Conservation (phyloP, 2,888 invertebrate species). For the Spilosoma lubricipeda region DNA sequence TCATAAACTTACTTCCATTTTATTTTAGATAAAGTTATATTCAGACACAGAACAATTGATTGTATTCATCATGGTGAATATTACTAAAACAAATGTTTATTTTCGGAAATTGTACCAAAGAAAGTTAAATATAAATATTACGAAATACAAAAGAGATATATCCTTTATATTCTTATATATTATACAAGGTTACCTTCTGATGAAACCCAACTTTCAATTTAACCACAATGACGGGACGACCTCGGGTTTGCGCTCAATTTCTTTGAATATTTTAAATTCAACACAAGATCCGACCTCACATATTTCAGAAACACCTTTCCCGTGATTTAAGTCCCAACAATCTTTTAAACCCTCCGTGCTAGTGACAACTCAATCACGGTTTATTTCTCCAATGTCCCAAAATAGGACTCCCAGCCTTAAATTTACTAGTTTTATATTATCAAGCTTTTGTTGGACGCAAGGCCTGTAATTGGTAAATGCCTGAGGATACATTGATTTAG, state of each 20-base stretch:
- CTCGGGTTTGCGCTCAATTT: constrained; percentile 10
- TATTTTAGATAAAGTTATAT: background rate
- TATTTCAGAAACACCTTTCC: constrained; percentile 16
- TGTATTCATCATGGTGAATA: background rate
- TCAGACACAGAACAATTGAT: background rate
- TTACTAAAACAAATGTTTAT: background rate
- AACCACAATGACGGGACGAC: constrained; percentile 4
- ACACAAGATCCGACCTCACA: constrained; percentile 12
- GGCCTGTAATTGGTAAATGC: constrained; percentile 21
- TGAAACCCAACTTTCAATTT: constrained; percentile 8
- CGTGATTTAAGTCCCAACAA: constrained; percentile 14
- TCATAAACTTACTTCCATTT: background rate
- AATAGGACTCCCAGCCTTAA: constrained; percentile 1
- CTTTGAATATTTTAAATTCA: constrained; percentile 17
- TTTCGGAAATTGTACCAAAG: background rate
- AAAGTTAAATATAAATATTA: background rate
- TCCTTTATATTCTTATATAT: background rate
- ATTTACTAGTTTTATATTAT: constrained; percentile 9
- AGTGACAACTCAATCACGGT: constrained; percentile 18
- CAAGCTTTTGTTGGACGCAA: constrained; percentile 32
- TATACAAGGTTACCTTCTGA: background rate
- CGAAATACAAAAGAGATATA: background rate
- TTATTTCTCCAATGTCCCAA: constrained; percentile 14
- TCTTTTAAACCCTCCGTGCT: constrained; percentile 12
- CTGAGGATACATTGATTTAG: constrained; percentile 42